Percentiles rank a stretch among this genome's conserved stretches.
phyloP scores from a whole-genome alignment of 2,888 invertebrate species.

The Dermolepida albohirtum region DNA sequence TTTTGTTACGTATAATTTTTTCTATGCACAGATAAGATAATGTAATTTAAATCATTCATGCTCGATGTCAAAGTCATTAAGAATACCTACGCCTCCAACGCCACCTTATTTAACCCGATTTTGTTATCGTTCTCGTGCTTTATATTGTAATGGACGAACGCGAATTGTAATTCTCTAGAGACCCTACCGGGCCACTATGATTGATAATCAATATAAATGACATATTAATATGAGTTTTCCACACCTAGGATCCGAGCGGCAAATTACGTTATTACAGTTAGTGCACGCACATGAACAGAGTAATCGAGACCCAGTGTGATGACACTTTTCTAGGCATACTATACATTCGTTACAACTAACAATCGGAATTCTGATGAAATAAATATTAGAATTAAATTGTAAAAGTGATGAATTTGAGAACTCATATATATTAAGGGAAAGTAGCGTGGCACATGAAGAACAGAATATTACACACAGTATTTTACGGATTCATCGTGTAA shows the following conservation, averaged over 20 bases:
- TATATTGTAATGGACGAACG: constrained; percentile 53
- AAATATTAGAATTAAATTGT: no score
- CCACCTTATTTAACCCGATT: constrained; percentile 28
- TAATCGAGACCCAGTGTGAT: neutral
- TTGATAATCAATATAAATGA: constrained; percentile 64
- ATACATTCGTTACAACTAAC: no score
- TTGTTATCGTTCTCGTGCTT: constrained; percentile 43
- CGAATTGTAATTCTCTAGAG: constrained; percentile 52
- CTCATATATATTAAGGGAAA: no score
- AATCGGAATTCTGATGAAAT: no score
- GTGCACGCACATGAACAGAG: constrained; percentile 7
- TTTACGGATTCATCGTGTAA: no score
- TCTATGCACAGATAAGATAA: no score
- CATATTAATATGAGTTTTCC: constrained; percentile 62
- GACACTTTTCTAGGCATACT: no score
- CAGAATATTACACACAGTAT: no score
- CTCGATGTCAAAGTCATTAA: constrained; percentile 35
- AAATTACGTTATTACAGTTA: constrained; percentile 37
- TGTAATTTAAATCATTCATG: constrained; percentile 36
- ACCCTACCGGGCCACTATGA: constrained; percentile 51
- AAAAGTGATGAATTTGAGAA: no score
- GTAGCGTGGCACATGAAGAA: no score
- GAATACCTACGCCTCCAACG: constrained; percentile 19
- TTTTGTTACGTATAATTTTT: no score
- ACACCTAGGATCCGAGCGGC: constrained; percentile 52